Evolutionary conservation across 2,797 vertebrate genomes (phyloP).

Genomic region (Amphiprion clarkii): DNA sequence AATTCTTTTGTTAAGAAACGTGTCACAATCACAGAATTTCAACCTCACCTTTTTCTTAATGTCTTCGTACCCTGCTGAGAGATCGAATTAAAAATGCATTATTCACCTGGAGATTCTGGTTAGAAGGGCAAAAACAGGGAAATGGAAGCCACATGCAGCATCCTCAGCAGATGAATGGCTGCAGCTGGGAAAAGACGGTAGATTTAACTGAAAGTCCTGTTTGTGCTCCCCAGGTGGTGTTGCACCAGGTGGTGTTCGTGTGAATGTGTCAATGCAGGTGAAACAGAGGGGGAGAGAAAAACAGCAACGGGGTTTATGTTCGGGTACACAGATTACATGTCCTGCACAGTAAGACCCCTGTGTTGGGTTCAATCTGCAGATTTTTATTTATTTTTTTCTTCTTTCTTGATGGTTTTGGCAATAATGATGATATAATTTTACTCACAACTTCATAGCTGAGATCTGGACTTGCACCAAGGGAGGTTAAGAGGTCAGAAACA

Average conservation of each 20-base stretch:
- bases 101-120: conserved; percentile 2
- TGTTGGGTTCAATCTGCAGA: too few species aligned
- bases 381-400: too few species aligned
- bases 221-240: conserved; percentile 45
- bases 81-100: neutral
- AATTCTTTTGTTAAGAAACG: neutral
- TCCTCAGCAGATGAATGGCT: conserved; percentile 36
- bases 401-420: too few species aligned
- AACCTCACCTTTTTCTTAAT: neutral
- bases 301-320: conserved; percentile 6
- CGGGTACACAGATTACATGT: neutral
- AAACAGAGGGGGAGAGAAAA: neutral
- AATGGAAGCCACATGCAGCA: conserved; percentile 6
- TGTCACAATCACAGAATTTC: neutral
- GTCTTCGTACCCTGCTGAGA: neutral
- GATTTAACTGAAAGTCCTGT: conserved; percentile 46
- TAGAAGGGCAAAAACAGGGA: conserved; percentile 6
- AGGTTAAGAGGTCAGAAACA: too few species aligned
- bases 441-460: too few species aligned
- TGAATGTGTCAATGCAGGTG: neutral
- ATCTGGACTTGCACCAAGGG: too few species aligned
- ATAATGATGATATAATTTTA: too few species aligned
- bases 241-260: conserved; percentile 29
- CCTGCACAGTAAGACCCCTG: neutral
- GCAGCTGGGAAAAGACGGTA: conserved; percentile 29